Base-by-base conservation (phyloP, 2,113 vertebrate species). In the Toxostoma redivivum region DNA sequence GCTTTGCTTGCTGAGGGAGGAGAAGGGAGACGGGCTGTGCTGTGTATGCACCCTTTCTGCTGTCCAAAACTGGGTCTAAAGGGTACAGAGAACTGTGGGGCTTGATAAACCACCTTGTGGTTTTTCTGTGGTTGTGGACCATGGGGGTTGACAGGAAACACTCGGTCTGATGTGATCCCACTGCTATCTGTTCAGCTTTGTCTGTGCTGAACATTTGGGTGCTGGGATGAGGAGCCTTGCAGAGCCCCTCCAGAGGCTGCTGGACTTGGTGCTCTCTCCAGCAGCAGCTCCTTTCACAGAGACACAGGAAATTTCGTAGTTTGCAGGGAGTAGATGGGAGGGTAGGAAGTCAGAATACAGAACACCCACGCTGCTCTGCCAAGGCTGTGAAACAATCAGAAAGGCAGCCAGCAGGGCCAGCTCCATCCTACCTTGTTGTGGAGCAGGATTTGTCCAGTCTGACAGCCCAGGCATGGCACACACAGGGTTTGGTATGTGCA, bases 401-500 rank as follows among this genome's bases (percentile, higher is more conserved):
- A 88, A 73, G 47, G 40, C 42, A 69, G 47, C 23, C 3, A 14
- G 25, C 38, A 67, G 24, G 11, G 15, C 64, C 61, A 66, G 12
- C 38, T 47, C 65, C 44, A 58, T 74, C 84, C 51, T 78, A 30
- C 67, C 69, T 89, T 0, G 0, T 2, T 48, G 31, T 1, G 3
- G 58, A 81, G 67, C 45, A 57, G 40, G 48, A 86, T 77, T 70
- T 1, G 9, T 51, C 54, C 80, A 37, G 25, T 58, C 60, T 90
- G 73, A 20, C 21, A 9, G 40, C 12, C 38, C 56, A 40, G 33
- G 23, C 17, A 48, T 37, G 37, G 54, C 47, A 86, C 54, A 18
- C 0, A 4, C 24, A 44, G 40, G 18, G 17, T 15, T 48, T 0
- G 2, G 35, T n/a, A 10, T n/a, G 30, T n/a, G 48, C 7, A 40